A percentile compares a stretch with the other conserved stretches of the same genome.
phyloP scores from a whole-genome alignment of 2,113 vertebrate species.

The Artemisiospiza belli region DNA sequence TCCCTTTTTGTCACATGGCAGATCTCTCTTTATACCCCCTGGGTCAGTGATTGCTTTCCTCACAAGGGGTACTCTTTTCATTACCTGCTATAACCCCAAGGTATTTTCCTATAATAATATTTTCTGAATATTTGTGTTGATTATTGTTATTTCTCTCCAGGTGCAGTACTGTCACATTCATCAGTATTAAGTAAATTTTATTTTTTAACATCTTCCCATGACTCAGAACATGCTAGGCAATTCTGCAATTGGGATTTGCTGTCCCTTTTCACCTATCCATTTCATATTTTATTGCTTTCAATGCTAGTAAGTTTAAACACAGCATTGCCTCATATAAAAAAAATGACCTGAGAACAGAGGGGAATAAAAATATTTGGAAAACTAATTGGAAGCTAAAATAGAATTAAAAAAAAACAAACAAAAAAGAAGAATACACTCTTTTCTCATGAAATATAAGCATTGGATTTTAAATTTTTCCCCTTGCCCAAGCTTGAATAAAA shows the following conservation, averaged over 20 bases:
- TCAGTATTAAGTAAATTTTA: slow-evolving; percentile 35
- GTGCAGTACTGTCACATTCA: neutral
- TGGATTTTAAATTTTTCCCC: neutral
- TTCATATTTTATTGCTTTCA: neutral
- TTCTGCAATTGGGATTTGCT: neutral
- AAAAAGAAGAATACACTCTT: neutral
- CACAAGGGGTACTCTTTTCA: neutral
- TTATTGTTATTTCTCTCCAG: slow-evolving; percentile 8
- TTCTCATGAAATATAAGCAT: neutral
- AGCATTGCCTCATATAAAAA: neutral
- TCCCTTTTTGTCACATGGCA: neutral
- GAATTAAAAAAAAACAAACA: neutral
- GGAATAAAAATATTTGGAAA: neutral
- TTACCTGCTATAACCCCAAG: neutral
- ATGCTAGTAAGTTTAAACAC: neutral
- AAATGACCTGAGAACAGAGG: neutral
- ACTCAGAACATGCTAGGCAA: neutral
- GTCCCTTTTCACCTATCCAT: neutral
- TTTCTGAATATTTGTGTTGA: slow-evolving; percentile 19
- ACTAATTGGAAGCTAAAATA: neutral
- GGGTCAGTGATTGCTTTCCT: neutral
- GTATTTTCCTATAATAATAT: neutral
- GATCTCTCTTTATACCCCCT: neutral
- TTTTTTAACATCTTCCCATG: neutral
- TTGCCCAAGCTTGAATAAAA: neutral